Evolutionary conservation across 2,113 vertebrate genomes (phyloP), one percentile per base, ranked within the genome.

Genomic region (Trochalopteron elliotii): DNA sequence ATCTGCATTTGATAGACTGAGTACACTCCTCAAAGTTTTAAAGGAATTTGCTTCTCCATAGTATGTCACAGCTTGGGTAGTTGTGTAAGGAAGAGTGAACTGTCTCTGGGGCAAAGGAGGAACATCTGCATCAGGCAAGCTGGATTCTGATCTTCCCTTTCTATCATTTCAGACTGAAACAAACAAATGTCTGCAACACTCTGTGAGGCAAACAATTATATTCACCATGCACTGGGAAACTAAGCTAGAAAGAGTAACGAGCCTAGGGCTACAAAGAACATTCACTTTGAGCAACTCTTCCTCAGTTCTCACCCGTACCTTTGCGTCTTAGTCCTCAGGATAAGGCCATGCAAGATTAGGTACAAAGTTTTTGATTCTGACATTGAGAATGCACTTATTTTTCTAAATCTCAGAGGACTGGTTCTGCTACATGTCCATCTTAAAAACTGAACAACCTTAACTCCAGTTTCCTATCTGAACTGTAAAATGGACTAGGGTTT

Each of bases 71-170:
- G 35, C 20, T 31, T 37, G 77, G 52, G 23, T 16, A 28, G 20
- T 8, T 78, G 45, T 0, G 0, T 19, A 37, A 78, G 30, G 22
- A 87, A 52, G 24, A 78, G 0, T 4, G 5, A 52, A 52, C 39
- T 59, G 52, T 30, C 35, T 47, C n/a, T 70, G 19, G 11, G 30
- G 30, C 57, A 68, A 42, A 44, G 8, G 3, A 83, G 57, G 5
- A 76, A 7, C 15, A 45, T 10, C 22, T 78, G 23, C 19, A 57
- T 40, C 17, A 63, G 35, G 49, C 21, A 85, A 53, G 44, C 16
- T 5, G 6, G 39, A 64, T 79, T 57, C 40, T 67, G 28, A 67
- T 60, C 44, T 56, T 64, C 19, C 25, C 19, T 49, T 90, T 56
- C 33, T 22, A 1, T 33, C 23, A 39, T 49, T 88, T 56, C 83